A percentile compares a stretch with the other conserved stretches of the same genome.
Evolutionary conservation across 2,888 invertebrate genomes (phyloP).

Genomic region (Sympetrum striolatum): DNA sequence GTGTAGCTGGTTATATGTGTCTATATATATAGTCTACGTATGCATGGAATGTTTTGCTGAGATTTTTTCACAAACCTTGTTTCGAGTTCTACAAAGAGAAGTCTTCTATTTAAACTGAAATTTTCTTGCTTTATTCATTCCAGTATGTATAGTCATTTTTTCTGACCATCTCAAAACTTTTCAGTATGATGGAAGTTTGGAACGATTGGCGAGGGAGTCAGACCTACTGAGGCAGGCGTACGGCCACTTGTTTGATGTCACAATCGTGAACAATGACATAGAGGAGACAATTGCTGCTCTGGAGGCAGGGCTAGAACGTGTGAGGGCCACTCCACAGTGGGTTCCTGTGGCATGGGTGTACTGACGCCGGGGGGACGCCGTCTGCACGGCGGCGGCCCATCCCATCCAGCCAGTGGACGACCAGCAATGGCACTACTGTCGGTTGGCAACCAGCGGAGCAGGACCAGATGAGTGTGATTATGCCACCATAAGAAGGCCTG

Average conservation of each 20-base stretch:
- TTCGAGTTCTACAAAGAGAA: no score
- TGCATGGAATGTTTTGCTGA: no score
- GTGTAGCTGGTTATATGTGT: no score
- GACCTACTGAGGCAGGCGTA: conserved; percentile 96
- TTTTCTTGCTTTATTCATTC: no score
- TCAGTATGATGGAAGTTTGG: conserved; percentile 97
- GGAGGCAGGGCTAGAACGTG: conserved; percentile 88
- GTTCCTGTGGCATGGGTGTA: conserved; percentile 98
- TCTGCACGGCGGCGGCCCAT: conserved; percentile 19
- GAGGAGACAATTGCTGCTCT: conserved; percentile 95
- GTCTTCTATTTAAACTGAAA: no score
- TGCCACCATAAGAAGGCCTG: conserved; percentile 15
- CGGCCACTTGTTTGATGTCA: conserved; percentile 98
- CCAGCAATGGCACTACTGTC: conserved; percentile 36
- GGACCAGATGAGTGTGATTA: conserved; percentile 22
- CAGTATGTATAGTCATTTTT: no score
- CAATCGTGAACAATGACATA: conserved; percentile 98
- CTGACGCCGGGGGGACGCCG: conserved; percentile 64
- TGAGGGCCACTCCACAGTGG: conserved; percentile 94
- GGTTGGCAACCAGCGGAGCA: conserved; percentile 20
- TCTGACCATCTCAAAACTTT: conserved; percentile 1
- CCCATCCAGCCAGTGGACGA: conserved; percentile 25
- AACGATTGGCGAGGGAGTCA: conserved; percentile 94
- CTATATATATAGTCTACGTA: no score
- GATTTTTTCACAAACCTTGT: no score